A percentile compares a stretch with the other conserved stretches of the same genome.
phyloP scores from a whole-genome alignment of 2,797 vertebrate species.

The Siniperca scherzeri region DNA sequence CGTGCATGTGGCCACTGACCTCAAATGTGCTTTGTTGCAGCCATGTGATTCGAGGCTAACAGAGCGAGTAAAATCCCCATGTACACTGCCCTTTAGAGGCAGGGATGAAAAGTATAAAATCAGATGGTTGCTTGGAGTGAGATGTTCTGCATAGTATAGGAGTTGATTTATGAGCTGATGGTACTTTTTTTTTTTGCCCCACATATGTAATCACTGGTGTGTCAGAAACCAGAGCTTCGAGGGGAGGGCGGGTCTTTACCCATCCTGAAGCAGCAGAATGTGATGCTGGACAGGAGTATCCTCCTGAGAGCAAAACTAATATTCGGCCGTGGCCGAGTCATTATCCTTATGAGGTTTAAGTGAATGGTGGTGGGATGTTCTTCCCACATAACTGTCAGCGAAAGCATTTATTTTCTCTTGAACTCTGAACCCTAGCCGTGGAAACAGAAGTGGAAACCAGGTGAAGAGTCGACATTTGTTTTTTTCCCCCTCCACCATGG shows the following conservation, averaged over 20 bases:
- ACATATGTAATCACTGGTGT: conserved; percentile 35
- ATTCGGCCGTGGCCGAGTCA: conserved; percentile 43
- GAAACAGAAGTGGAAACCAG: conserved; percentile 77
- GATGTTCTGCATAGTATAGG: conserved; percentile 34
- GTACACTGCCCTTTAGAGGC: conserved; percentile 43
- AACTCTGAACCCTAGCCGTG: conserved; percentile 63
- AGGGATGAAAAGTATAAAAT: conserved; percentile 50
- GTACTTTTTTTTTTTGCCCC: not conserved
- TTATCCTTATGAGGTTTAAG: conserved; percentile 38
- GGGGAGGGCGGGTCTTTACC: conserved; percentile 54
- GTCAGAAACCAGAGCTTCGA: conserved; percentile 56
- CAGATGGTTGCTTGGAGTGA: conserved; percentile 48
- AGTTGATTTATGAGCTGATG: conserved; percentile 58
- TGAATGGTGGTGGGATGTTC: conserved; percentile 49
- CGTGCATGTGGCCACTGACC: conserved; percentile 41
- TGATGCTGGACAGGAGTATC: conserved; percentile 48
- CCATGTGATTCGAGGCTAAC: conserved; percentile 54
- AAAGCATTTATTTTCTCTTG: conserved; percentile 70
- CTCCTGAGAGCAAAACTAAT: conserved; percentile 53
- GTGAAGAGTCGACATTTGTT: conserved; percentile 58
- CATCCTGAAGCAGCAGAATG: conserved; percentile 50
- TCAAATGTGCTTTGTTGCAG: conserved; percentile 56
- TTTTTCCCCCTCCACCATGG: not conserved
- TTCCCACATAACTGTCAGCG: conserved; percentile 70
- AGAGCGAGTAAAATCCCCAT: conserved; percentile 57